A percentile compares a stretch with the other conserved stretches of the same genome.
phyloP scores from a whole-genome alignment of 2,797 vertebrate genomes.

The Eidolon dupreanum region DNA sequence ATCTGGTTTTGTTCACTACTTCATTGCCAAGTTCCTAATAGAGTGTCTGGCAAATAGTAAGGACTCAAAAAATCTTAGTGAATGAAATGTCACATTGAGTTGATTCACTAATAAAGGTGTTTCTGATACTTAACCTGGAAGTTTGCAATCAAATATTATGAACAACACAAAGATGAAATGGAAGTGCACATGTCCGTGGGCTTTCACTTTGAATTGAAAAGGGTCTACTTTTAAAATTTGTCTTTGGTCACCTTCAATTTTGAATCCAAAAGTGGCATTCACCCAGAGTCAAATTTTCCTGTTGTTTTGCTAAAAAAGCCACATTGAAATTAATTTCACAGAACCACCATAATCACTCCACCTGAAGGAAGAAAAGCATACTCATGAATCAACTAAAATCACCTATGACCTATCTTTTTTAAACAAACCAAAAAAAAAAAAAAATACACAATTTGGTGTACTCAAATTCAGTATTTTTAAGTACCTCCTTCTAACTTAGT shows the following conservation, averaged over 20 bases:
- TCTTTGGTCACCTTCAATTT: neutral
- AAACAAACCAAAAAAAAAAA: neutral
- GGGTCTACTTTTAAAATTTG: neutral
- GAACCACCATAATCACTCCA: neutral
- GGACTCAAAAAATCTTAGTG: neutral
- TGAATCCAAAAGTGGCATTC: neutral
- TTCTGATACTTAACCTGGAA: slow-evolving; percentile 8
- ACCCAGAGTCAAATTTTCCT: neutral
- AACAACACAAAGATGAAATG: neutral
- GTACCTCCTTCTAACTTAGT: neutral
- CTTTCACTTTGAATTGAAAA: neutral
- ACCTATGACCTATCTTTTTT: neutral
- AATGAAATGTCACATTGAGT: neutral
- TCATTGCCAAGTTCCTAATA: neutral
- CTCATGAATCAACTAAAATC: neutral
- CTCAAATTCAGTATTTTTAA: neutral
- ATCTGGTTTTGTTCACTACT: neutral
- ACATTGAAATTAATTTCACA: neutral
- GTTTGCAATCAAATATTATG: neutral
- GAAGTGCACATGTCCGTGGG: neutral
- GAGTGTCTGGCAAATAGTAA: neutral
- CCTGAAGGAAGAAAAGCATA: neutral
- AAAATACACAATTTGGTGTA: neutral
- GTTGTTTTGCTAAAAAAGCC: neutral
- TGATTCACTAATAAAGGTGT: neutral